Conservation (phyloP, 1,140 invertebrate species). For the Tribolium madens region DNA sequence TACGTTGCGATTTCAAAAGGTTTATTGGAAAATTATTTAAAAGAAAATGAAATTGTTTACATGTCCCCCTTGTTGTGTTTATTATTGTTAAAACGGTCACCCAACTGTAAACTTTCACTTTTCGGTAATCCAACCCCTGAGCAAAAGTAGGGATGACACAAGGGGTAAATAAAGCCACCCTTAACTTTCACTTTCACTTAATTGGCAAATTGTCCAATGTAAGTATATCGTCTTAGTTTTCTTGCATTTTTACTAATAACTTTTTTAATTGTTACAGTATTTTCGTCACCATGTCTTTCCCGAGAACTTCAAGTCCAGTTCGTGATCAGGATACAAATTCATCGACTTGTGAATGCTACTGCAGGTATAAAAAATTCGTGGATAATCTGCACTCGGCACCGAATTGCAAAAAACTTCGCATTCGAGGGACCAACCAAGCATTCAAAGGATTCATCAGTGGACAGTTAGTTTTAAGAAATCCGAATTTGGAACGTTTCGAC, state of each 20-base stretch:
- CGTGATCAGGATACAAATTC: background rate
- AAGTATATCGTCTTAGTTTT: no score
- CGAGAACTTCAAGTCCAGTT: background rate
- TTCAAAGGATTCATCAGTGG: slow-evolving; percentile 13
- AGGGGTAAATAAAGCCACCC: no score
- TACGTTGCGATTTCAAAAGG: no score
- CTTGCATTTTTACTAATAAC: background rate
- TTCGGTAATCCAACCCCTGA: no score
- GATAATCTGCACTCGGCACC: background rate
- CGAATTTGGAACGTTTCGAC: background rate
- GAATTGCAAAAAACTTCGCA: background rate
- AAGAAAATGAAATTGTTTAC: no score
- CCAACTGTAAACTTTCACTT: no score
- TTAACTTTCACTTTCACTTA: no score
- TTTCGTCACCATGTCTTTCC: background rate
- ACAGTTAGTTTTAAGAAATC: background rate
- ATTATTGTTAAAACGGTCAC: no score
- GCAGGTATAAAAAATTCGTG: background rate
- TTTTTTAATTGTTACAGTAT: background rate
- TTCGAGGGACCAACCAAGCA: background rate
- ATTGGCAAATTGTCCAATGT: no score
- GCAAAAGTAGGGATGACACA: no score
- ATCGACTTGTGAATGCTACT: background rate
- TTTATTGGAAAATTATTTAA: no score
- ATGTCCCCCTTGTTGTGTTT: no score